Base-by-base conservation (phyloP, 2,797 vertebrate species). In the Aeoliscus strigatus region DNA sequence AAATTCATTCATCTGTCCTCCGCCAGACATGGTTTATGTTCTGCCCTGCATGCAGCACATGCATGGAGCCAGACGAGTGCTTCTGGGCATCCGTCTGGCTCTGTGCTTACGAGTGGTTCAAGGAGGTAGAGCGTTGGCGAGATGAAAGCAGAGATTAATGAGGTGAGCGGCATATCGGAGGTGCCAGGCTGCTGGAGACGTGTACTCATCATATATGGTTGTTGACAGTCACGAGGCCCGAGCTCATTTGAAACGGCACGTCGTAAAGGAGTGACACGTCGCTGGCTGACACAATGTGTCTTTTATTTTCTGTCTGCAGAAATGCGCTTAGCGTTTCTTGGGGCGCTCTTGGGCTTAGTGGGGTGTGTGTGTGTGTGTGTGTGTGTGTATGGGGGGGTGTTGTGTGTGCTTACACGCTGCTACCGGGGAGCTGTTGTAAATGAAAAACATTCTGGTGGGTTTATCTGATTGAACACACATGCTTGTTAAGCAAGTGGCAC, bases 391-490 rank as follows among this genome's bases (percentile, higher is more conserved):
- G 11, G 38, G 25, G 17, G 27, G 0, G 14, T 33, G 26, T 10
- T 27, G 14, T 38, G 25, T 9, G 30, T 59, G 38, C 62, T 77
- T 58, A 48, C 29, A 47, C 41, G 44, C 56, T 60, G 71, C 70
- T 70, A 68, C 60, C 4, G 39, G 43, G 49, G 55, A 74, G 51
- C 51, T 57, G 36, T 33, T 72, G 52, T 70, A 66, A 77, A 77
- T 70, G 52, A 73, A 71, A 77, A 53, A 53, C 59, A 49, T 75
- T 78, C 51, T 76, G 49, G 21, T 60, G 50, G 52, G 58, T 81
- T 80, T 66, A 65, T 79, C 70, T 72, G 75, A 83, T 80, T 79
- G 60, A 67, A 75, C 69, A 63, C 76, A 83, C 70, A 80, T 84
- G 82, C 60, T 82, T 39, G 27, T 82, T 75, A 84, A 69, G 59